These are phyloP conservation scores for Scaptomyza reducta DNA, from an alignment of 2,888 invertebrate species.

Conservation along the genomic window DNA sequence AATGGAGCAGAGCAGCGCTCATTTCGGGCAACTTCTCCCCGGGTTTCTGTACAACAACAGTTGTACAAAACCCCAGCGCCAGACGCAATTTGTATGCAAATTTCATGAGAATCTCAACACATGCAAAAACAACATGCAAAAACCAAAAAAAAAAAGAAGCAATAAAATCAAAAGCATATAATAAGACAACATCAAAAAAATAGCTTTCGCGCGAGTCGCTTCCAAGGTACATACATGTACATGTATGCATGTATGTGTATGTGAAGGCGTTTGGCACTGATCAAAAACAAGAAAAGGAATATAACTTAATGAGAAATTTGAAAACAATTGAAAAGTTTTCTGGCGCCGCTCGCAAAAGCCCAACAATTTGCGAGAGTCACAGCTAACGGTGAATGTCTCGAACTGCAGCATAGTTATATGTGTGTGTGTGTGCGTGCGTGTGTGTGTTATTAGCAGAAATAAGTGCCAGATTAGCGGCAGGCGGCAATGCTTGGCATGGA, in stretches of 20 bases:
- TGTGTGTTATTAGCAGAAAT: constrained; percentile 44
- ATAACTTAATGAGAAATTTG: constrained; percentile 51
- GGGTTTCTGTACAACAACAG: constrained; percentile 33
- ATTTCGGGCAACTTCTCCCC: constrained; percentile 16
- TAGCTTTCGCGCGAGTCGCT: constrained; percentile 15
- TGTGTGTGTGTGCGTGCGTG: constrained; percentile 24
- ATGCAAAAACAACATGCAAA: constrained; percentile 66
- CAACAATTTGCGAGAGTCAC: background rate
- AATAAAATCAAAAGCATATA: constrained; percentile 39
- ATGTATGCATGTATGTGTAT: background rate
- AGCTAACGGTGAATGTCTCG: constrained; percentile 22
- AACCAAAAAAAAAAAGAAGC: constrained; percentile 23
- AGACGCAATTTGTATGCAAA: constrained; percentile 84
- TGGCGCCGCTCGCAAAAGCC: constrained; percentile 49
- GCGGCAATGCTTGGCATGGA: constrained; percentile 18
- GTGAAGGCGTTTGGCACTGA: constrained; percentile 6
- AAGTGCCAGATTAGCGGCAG: constrained; percentile 47
- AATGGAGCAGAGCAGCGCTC: constrained; percentile 8
- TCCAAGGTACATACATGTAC: background rate
- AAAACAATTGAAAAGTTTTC: constrained; percentile 60
- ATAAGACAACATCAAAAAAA: constrained; percentile 15
- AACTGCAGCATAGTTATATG: constrained; percentile 22
- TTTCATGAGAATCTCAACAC: constrained; percentile 81
- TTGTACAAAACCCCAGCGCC: constrained; percentile 56
- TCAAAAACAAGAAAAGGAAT: constrained; percentile 20